Evolutionary conservation across 2,888 invertebrate species (phyloP).

Genomic region (Serrognathus titanus): DNA sequence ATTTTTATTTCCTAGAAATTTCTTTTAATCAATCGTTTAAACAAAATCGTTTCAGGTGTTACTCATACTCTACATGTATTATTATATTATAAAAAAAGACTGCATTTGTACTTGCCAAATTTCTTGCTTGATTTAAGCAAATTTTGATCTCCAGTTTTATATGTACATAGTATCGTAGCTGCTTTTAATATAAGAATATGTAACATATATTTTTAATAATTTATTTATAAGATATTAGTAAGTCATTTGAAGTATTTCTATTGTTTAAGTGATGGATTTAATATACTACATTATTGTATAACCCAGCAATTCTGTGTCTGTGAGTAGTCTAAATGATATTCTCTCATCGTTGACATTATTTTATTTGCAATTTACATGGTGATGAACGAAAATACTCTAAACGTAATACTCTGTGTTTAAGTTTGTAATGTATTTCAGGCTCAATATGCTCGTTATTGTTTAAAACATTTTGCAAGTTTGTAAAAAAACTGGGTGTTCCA

Average conservation of each 20-base stretch:
- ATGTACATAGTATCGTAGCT: constrained; percentile 8
- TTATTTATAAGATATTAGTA: constrained; percentile 14
- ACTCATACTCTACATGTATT: not conserved
- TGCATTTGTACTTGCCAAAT: constrained; percentile 18
- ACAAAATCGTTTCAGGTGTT: no score
- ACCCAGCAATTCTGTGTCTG: not conserved
- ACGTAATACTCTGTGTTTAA: not conserved
- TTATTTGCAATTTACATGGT: not conserved
- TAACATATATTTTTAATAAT: constrained; percentile 18
- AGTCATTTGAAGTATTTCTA: constrained; percentile 5
- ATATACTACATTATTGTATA: constrained; percentile 3
- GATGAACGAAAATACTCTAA: not conserved
- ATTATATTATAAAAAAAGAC: constrained; percentile 10
- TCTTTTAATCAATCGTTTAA: not conserved
- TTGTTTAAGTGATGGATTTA: constrained; percentile 9
- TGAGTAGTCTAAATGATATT: not conserved
- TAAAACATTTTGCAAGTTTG: no score
- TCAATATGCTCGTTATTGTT: no score
- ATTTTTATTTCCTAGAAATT: constrained; percentile 6
- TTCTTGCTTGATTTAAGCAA: constrained; percentile 6
- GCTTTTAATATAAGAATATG: constrained; percentile 9
- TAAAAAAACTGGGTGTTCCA: no score
- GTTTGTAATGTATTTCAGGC: no score
- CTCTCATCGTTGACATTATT: not conserved
- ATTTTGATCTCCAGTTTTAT: constrained; percentile 11